Evolutionary conservation across 53 echinoderm and acorn worm genomes (phyloP), one percentile per base, ranked within the genome.

Genomic region (Paracentrotus lividus): DNA sequence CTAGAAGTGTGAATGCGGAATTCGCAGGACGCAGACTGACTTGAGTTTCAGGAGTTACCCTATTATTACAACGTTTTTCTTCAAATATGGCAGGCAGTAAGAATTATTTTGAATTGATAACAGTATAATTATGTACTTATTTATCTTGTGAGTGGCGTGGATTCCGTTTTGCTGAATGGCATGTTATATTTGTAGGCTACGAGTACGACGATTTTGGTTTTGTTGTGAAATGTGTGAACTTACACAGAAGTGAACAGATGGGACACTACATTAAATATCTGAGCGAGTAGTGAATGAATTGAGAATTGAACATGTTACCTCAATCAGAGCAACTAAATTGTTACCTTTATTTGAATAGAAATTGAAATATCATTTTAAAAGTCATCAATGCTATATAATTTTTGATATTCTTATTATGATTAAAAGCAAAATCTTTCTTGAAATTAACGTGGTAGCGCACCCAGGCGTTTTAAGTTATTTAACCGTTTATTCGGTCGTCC

Each of bases 61-160:
- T 15, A 21, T 9, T 15, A 72, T 8, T 20, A 72, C 36, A 72
- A 18, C 15, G 16, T 20, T 23, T 59, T 36, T 38, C 72, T 72
- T 72, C 72, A 14, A 72, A 69, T 38, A 72, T 72, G 72, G 72
- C 72, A 72, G 72, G 72, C 72, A 72, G 72, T 72, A 72, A 72
- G 72, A 72, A 72, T 72, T 36, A 20, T 72, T 72, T 72, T 72
- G 18, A 38, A 72, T 18, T 72, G 18, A 16, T 72, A n/a, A 20
- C 36, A 72, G 4, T 38, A 5, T 16, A 72, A 38, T 13, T 69
- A 36, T 69, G 34, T 64, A 29, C 1, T 64, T 5, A 29, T 64
- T 10, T 0, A 64, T 64, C 10, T 64, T 10, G 31, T 8, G 31
- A 9, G 27, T 29, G 8, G 8, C 31, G 31, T 8, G 5, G 18